phyloP scores from a whole-genome alignment of 1,140 invertebrate genomes.

The Drosophila erecta region DNA sequence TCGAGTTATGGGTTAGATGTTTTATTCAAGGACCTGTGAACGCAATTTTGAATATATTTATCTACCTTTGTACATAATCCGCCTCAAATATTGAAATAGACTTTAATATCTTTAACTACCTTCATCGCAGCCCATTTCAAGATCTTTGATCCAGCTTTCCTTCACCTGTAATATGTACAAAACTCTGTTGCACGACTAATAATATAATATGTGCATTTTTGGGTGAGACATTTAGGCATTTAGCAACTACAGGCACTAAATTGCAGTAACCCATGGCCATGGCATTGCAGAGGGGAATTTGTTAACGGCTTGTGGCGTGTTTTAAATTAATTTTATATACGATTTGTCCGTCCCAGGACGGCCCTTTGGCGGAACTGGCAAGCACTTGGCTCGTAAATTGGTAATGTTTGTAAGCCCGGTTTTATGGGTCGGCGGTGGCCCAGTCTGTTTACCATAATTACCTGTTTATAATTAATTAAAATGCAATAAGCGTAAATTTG shows the following conservation, averaged over 20 bases:
- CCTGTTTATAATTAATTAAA: constrained; percentile 84
- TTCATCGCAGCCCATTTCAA: too few relatives aligned
- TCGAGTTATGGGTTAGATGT: background rate
- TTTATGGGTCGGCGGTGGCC: constrained; percentile 41
- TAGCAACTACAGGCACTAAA: constrained; percentile 53
- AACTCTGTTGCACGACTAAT: constrained; percentile 13
- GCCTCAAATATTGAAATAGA: too few relatives aligned
- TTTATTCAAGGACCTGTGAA: background rate
- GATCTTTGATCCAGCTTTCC: background rate
- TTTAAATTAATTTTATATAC: constrained; percentile 57
- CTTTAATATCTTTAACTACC: too few relatives aligned
- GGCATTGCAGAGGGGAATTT: background rate
- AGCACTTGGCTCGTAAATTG: constrained; percentile 54
- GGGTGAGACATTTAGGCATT: constrained; percentile 59
- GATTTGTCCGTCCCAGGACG: constrained; percentile 9
- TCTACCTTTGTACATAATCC: too few relatives aligned
- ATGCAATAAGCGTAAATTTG: constrained; percentile 84
- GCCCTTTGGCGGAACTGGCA: constrained; percentile 44
- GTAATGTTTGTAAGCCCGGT: constrained; percentile 35
- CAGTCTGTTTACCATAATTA: constrained; percentile 80
- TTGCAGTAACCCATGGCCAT: constrained; percentile 30
- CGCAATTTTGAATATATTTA: too few relatives aligned
- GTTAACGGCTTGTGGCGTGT: constrained; percentile 9
- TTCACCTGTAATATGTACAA: background rate
- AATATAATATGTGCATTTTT: constrained; percentile 61